Percentiles rank a stretch among this genome's conserved stretches.
phyloP scores from a whole-genome alignment of 1,140 invertebrate species.

The Bombus huntii region DNA sequence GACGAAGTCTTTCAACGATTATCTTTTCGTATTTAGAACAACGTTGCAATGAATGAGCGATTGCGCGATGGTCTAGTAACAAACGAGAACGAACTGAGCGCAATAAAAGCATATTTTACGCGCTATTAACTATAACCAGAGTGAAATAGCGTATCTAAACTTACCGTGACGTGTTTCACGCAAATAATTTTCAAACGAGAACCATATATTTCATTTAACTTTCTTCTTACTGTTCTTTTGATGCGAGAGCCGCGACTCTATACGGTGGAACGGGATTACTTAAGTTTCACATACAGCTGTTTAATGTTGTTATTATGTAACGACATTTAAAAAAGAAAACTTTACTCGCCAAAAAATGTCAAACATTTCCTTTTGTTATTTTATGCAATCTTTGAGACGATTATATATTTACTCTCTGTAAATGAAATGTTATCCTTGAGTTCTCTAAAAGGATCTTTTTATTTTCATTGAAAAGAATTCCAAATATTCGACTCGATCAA shows the following conservation, averaged over 20 bases:
- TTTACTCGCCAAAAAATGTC: not conserved
- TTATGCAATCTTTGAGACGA: too few relatives aligned
- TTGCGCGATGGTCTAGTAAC: slow-evolving; percentile 18
- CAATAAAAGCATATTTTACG: slow-evolving; percentile 38
- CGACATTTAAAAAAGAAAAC: not conserved
- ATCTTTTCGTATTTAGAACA: slow-evolving; percentile 27
- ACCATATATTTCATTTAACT: not conserved
- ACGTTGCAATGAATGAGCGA: slow-evolving; percentile 4
- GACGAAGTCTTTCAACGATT: not conserved
- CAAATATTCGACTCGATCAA: too few relatives aligned
- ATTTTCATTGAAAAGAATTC: too few relatives aligned
- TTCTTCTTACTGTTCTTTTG: not conserved
- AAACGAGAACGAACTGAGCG: slow-evolving; percentile 30
- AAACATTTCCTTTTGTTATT: too few relatives aligned
- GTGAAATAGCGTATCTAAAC: not conserved
- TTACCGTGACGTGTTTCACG: not conserved
- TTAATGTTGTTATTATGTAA: not conserved
- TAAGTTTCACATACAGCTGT: not conserved
- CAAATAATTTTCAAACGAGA: not conserved
- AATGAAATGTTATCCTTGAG: too few relatives aligned
- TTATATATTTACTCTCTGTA: too few relatives aligned
- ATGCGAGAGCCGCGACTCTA: not conserved
- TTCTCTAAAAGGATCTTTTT: too few relatives aligned
- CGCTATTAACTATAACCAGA: slow-evolving; percentile 21
- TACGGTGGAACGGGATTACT: not conserved